Percentiles rank a stretch among this genome's conserved stretches.
Evolutionary conservation across 2,888 invertebrate species (phyloP).

Genomic region (Tolmerus cingulatus): DNA sequence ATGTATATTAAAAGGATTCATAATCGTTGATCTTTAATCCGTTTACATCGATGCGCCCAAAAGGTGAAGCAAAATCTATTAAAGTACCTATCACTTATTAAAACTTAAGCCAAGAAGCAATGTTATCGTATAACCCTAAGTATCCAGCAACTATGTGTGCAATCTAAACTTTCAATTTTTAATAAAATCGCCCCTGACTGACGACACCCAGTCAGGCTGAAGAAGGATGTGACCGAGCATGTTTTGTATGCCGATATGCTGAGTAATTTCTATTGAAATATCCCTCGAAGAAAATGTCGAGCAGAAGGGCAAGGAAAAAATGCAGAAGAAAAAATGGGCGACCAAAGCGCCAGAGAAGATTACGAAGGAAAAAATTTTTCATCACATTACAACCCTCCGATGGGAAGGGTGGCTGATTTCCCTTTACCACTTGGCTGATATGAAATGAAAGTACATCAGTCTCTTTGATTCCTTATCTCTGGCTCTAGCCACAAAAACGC

Average conservation of each 20-base stretch:
- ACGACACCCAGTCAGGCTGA: background rate
- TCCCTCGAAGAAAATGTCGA: background rate
- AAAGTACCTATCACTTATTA: background rate
- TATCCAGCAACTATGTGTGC: background rate
- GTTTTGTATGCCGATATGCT: conserved; percentile 18
- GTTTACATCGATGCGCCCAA: background rate
- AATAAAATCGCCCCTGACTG: background rate
- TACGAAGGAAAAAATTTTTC: conserved; percentile 11
- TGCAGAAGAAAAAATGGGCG: background rate
- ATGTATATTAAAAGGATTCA: too few relatives aligned
- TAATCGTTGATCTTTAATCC: too few relatives aligned
- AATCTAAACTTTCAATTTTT: background rate
- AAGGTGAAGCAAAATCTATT: background rate
- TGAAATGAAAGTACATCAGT: conserved; percentile 31
- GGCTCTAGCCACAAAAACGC: conserved; percentile 8
- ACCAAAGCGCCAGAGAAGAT: background rate
- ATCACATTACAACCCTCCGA: conserved; percentile 8
- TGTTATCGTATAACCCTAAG: background rate
- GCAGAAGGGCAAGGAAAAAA: background rate
- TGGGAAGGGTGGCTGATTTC: conserved; percentile 21
- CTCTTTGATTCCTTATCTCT: conserved; percentile 28
- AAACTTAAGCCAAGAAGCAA: background rate
- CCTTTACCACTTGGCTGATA: conserved; percentile 4
- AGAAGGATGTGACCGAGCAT: background rate
- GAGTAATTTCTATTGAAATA: conserved; percentile 33